A percentile compares a stretch with the other conserved stretches of the same genome.
These are phyloP conservation scores for Tenthredo amoena DNA, from an alignment of 2,888 invertebrate genomes.

Conservation along the genomic window DNA sequence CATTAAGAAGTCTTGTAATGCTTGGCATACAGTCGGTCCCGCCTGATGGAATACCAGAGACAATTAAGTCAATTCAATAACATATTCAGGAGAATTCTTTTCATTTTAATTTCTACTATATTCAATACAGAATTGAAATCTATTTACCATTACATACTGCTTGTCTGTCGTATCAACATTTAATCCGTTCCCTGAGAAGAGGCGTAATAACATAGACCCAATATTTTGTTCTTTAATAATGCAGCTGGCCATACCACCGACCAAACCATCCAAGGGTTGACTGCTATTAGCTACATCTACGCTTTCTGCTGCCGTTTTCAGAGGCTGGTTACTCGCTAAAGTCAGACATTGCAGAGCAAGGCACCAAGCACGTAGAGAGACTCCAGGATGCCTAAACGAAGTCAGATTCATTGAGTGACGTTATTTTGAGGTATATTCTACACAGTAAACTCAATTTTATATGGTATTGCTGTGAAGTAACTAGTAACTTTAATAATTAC, in stretches of 20 bases:
- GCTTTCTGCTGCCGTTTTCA: slow-evolving; percentile 65
- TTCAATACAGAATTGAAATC: slow-evolving; percentile 54
- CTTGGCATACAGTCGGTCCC: slow-evolving; percentile 88
- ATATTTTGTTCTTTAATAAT: slow-evolving; percentile 85
- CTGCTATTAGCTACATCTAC: slow-evolving; percentile 69
- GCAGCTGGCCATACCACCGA: slow-evolving; percentile 83
- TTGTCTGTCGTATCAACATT: slow-evolving; percentile 79
- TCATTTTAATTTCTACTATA: slow-evolving; percentile 45
- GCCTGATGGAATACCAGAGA: slow-evolving; percentile 79
- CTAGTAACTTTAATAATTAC: slow-evolving; percentile 66
- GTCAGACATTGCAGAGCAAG: slow-evolving; percentile 88
- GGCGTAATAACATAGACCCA: slow-evolving; percentile 84
- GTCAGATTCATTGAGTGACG: background rate
- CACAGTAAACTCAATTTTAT: background rate
- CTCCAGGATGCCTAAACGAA: slow-evolving; percentile 80
- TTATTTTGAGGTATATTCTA: background rate
- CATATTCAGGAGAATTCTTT: background rate
- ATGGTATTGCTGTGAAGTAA: slow-evolving; percentile 25
- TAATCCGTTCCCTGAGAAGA: slow-evolving; percentile 84
- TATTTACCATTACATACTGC: slow-evolving; percentile 79
- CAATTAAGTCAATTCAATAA: background rate
- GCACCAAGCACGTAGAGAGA: slow-evolving; percentile 89
- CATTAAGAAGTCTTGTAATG: slow-evolving; percentile 86
- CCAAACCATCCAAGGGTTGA: slow-evolving; percentile 70
- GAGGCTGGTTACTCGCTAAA: slow-evolving; percentile 84